Evolutionary conservation across 2,797 vertebrate species (phyloP), one percentile per base, ranked within the genome.

Genomic region (Hippopotamyrus pictus): DNA sequence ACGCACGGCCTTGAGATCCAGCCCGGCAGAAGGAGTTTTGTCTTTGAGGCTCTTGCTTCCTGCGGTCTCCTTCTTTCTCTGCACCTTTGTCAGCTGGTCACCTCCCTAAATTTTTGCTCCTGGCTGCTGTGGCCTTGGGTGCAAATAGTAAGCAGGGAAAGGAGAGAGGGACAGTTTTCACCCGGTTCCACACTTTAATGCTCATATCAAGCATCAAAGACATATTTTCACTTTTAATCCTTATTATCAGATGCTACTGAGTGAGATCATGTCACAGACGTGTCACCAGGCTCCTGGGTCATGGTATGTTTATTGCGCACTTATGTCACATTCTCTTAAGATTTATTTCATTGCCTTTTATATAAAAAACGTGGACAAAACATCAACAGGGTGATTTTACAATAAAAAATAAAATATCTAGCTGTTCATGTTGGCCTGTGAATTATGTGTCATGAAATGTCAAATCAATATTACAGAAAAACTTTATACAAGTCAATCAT

Each of bases 1-100:
- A 69, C 91, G 92, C 76, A 89, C 84, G 95, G 92, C 96, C 96
- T 96, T 96, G 96, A 96, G 93, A 88, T 89, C 53, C 86, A 90
- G 87, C 73, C 87, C 84, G 87, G 3, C 46, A 91, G 86, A 90
- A 89, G 91, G 94, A 87, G 92, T 96, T 95, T 92, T 96, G 93
- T 92, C 92, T 90, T 83, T 69, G 86, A 90, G 89, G 88, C 89
- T 33, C 91, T 93, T 87, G 87, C 90, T 92, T 91, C 91, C 91
- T 92, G 89, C 90, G 90, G 86, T 53, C 19, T n/a, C 90, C 91
- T 46, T 83, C 82, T 87, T 57, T 86, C 88, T 91, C 93, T 90
- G 91, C 92, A 90, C 93, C 92, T 93, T 89, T 92, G 91, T 93
- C 91, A 91, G 89, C 90, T 88, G 54, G 90, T 91, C 92, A n/a